A percentile compares a stretch with the other conserved stretches of the same genome.
phyloP scores from a whole-genome alignment of 64 coral and sea anemone species.

The Exaiptasia diaphana region DNA sequence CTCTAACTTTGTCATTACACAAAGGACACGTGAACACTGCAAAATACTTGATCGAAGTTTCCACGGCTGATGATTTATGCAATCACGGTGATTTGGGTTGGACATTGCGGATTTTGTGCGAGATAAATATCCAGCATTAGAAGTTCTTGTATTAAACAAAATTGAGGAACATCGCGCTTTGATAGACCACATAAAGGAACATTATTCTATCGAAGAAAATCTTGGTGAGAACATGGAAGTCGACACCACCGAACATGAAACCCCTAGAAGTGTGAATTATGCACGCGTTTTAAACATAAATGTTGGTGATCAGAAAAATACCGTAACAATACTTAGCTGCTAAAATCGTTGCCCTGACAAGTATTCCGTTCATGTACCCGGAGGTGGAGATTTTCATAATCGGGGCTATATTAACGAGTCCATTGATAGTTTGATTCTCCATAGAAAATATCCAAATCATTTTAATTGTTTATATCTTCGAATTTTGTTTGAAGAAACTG shows the following conservation, averaged over 20 bases:
- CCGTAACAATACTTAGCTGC: constrained; percentile 1
- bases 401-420: constrained; percentile 5
- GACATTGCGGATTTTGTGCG: too few species aligned
- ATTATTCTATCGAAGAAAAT: too few species aligned
- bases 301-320: constrained; percentile 32
- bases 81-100: too few species aligned
- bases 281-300: constrained; percentile 13
- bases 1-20: constrained; percentile 22
- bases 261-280: too few species aligned
- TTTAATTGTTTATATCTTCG: too few species aligned
- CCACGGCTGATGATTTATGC: too few species aligned
- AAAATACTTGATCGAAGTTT: neutral
- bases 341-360: constrained; percentile 10
- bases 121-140: too few species aligned
- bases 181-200: too few species aligned
- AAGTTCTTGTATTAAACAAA: too few species aligned
- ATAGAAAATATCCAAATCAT: neutral
- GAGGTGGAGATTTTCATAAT: constrained; percentile 24
- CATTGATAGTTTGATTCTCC: neutral
- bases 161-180: too few species aligned
- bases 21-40: neutral
- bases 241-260: too few species aligned
- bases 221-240: too few species aligned
- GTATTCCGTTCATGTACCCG: constrained; percentile 9
- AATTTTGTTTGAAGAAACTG: neutral